Evolutionary conservation across 2,888 invertebrate genomes (phyloP).

Genomic region (Hirtodrosophila alboralis): DNA sequence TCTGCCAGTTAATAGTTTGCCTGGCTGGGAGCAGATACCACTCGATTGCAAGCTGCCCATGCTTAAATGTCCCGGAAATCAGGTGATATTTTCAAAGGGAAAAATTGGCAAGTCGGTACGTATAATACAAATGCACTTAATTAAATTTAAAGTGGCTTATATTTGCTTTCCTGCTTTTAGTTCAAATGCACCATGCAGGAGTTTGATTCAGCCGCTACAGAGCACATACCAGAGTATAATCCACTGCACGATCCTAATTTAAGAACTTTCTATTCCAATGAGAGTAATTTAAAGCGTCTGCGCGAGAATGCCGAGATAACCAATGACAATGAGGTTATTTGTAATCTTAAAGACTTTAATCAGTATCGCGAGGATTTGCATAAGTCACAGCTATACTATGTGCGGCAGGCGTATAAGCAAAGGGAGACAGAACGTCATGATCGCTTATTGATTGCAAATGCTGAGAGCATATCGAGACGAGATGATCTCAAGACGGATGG

Average conservation of each 20-base stretch:
- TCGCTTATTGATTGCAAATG: conserved; percentile 76
- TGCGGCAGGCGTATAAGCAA: conserved; percentile 83
- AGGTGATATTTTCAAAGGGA: conserved; percentile 83
- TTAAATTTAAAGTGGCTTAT: no score
- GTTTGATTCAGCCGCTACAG: conserved; percentile 77
- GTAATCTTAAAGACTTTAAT: conserved; percentile 87
- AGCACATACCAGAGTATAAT: conserved; percentile 85
- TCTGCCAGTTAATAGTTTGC: conserved; percentile 82
- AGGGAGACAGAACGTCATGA: conserved; percentile 78
- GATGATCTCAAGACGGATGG: conserved; percentile 67
- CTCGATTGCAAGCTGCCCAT: conserved; percentile 82
- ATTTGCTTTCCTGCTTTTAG: conserved; percentile 43
- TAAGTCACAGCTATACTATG: conserved; percentile 85
- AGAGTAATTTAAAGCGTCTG: conserved; percentile 84
- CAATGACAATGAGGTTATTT: conserved; percentile 86
- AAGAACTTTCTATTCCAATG: conserved; percentile 85
- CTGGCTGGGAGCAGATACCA: conserved; percentile 83
- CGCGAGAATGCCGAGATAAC: conserved; percentile 86
- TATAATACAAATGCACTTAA: no score
- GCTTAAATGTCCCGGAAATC: conserved; percentile 83
- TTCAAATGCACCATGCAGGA: conserved; percentile 73
- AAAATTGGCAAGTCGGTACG: conserved; percentile 82
- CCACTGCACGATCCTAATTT: conserved; percentile 87
- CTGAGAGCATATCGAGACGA: conserved; percentile 78
- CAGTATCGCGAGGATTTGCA: conserved; percentile 87